These are phyloP conservation scores for Parnassius orleans DNA, from an alignment of 2,888 invertebrate genomes.

Conservation along the genomic window DNA sequence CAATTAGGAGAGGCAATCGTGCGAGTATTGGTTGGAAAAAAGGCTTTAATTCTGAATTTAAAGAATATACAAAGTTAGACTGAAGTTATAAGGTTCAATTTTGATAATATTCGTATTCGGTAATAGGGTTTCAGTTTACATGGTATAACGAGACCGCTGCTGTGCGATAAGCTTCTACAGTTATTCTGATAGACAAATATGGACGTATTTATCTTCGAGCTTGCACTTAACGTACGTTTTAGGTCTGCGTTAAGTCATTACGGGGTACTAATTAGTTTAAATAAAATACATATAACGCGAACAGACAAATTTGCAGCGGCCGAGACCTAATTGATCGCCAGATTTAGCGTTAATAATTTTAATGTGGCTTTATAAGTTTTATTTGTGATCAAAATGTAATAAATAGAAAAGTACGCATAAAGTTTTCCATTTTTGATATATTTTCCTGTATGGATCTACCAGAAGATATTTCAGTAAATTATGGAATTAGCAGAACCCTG, in stretches of 20 bases:
- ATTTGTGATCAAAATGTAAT: not conserved
- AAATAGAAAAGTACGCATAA: no score
- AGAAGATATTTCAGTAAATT: no score
- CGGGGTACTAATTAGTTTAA: constrained; percentile 57
- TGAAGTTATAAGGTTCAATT: constrained; percentile 46
- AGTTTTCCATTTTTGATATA: no score
- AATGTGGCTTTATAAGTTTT: not conserved
- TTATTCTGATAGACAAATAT: constrained; percentile 78
- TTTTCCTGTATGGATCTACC: no score
- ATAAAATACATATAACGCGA: constrained; percentile 32
- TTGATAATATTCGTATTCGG: constrained; percentile 39
- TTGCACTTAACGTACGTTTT: constrained; percentile 60
- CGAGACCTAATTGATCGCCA: constrained; percentile 31
- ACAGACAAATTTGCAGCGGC: constrained; percentile 54
- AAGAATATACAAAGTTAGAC: constrained; percentile 46
- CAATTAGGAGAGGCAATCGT: constrained; percentile 80
- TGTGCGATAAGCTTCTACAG: constrained; percentile 71
- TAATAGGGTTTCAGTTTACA: constrained; percentile 74
- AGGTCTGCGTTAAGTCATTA: constrained; percentile 58
- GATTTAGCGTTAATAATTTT: constrained; percentile 4
- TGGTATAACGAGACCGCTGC: constrained; percentile 70
- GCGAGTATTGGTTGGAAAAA: constrained; percentile 75
- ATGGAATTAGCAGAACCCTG: no score
- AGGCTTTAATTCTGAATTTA: constrained; percentile 49
- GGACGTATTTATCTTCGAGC: constrained; percentile 75